Evolutionary conservation across 2,888 invertebrate species (phyloP).

Genomic region (Pseudococcus jackbeardsleyi): DNA sequence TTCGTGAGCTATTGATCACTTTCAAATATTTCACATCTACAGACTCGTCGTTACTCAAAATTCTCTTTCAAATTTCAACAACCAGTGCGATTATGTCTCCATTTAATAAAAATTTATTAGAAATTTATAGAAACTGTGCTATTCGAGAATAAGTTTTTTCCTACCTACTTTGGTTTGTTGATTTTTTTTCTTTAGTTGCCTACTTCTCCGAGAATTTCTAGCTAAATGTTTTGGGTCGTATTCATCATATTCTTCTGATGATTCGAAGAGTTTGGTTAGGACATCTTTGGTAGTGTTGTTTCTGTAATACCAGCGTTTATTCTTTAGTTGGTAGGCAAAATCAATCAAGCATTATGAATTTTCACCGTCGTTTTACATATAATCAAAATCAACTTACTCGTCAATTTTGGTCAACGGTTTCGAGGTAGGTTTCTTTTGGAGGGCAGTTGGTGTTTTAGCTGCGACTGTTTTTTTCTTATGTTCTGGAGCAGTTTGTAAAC

Average conservation of each 20-base stretch:
- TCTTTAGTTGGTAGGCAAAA: no score
- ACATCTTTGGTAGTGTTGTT: neutral
- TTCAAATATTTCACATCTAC: no score
- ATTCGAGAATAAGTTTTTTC: no score
- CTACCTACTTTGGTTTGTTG: constrained; percentile 47
- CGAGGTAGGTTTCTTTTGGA: constrained; percentile 61
- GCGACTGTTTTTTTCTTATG: constrained; percentile 70
- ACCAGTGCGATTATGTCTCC: no score
- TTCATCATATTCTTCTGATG: constrained; percentile 24
- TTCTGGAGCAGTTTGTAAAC: constrained; percentile 74
- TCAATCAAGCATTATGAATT: no score
- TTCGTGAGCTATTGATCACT: neutral
- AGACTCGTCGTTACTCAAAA: no score
- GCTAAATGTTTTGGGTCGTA: constrained; percentile 39
- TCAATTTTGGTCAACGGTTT: neutral
- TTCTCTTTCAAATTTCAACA: no score
- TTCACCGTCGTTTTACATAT: no score
- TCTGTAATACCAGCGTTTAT: neutral
- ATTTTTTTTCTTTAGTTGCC: constrained; percentile 34
- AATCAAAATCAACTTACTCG: neutral
- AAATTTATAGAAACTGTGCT: no score
- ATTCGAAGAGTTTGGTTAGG: neutral
- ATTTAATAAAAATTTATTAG: no score
- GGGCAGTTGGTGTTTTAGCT: constrained; percentile 43
- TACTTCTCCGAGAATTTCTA: constrained; percentile 31